Evolutionary conservation across 2,113 vertebrate species (phyloP).

Genomic region (Laterallus jamaicensis): DNA sequence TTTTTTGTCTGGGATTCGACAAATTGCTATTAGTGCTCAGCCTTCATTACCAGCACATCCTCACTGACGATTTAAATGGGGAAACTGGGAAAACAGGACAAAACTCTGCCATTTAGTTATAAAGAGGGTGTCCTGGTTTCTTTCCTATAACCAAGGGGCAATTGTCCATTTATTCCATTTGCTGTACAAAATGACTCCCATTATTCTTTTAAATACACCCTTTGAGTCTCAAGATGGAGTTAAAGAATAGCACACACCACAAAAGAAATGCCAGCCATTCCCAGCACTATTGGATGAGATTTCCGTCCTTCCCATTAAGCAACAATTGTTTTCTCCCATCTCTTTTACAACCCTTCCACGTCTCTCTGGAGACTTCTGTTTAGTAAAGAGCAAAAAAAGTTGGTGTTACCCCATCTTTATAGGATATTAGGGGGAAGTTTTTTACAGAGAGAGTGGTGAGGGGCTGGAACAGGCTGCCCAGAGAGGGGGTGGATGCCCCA

Average conservation of each 20-base stretch:
- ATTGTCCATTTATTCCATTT: constrained; percentile 8
- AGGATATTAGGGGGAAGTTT: no score
- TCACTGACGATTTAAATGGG: background rate
- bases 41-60: background rate
- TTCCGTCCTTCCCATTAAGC: background rate
- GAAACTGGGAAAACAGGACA: background rate
- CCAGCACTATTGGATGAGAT: background rate
- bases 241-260: constrained; percentile 15
- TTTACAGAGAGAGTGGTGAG: no score
- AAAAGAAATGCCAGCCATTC: constrained; percentile 8
- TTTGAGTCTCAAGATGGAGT: background rate
- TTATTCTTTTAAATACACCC: constrained; percentile 24
- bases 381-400: background rate
- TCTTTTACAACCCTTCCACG: background rate
- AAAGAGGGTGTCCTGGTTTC: background rate
- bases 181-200: background rate
- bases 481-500: no score
- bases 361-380: background rate
- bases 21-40: background rate
- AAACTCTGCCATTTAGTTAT: background rate
- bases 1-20: background rate
- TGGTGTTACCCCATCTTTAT: background rate
- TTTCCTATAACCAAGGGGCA: background rate
- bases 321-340: background rate
- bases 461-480: no score